Conservation (phyloP, 2,797 vertebrate genomes). For the Melanotaenia parkinsoni region DNA sequence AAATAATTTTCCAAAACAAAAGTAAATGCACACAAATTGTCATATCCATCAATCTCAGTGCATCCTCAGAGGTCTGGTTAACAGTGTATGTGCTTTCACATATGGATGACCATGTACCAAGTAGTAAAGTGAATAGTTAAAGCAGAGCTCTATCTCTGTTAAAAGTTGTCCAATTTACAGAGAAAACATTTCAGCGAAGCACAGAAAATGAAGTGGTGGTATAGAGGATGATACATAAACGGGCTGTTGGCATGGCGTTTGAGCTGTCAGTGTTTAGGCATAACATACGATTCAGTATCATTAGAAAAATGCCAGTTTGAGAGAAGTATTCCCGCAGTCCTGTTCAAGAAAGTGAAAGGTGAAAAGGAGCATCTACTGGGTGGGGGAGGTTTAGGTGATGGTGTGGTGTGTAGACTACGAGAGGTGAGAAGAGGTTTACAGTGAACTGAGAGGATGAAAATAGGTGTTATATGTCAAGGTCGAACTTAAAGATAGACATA, state of each 20-base stretch:
- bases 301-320: constrained; percentile 43
- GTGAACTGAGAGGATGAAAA: constrained; percentile 50
- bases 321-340: constrained; percentile 36
- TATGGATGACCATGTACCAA: constrained; percentile 29
- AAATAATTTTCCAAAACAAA: constrained; percentile 13
- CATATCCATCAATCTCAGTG: constrained; percentile 25
- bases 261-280: constrained; percentile 53
- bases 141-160: constrained; percentile 27
- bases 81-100: constrained; percentile 33
- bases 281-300: constrained; percentile 50
- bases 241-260: constrained; percentile 36
- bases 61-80: constrained; percentile 28
- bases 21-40: constrained; percentile 18
- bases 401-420: constrained; percentile 22
- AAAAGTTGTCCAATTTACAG: constrained; percentile 45
- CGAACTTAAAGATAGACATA: constrained; percentile 20
- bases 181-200: constrained; percentile 30
- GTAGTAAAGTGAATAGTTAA: constrained; percentile 27
- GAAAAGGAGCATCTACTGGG: constrained; percentile 36
- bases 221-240: constrained; percentile 41
- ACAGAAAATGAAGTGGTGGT: constrained; percentile 39
- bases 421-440: constrained; percentile 51
- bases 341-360: constrained; percentile 31
- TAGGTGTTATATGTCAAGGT: constrained; percentile 44
- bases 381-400: constrained; percentile 38